Base-by-base conservation (phyloP, 2,888 invertebrate species). In the Melipona beecheii region DNA sequence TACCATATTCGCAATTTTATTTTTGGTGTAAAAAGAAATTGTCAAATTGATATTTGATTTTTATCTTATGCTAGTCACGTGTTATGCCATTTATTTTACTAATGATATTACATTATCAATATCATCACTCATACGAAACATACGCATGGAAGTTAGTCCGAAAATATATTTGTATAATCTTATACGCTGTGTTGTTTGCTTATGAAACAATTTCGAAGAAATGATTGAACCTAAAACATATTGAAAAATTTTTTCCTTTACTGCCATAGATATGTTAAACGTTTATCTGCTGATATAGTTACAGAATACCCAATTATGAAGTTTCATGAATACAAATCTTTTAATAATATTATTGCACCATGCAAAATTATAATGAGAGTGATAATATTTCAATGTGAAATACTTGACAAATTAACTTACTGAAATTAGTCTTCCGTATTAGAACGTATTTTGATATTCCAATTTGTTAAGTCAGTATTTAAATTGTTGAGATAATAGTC, bases 401-500 rank as follows among this genome's bases (percentile, higher is more conserved):
- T 69, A 81, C 80, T 83, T 81, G 72, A 62, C 54, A 49, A 86
- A 87, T 66, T 75, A 89, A 87, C 76, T 83, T 83, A 85, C 84
- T 90, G 87, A 88, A 85, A 86, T 92, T 91, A 90, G 92, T 92
- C 92, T 92, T 92, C 91, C 92, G 85, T 87, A 87, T 90, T 91
- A 90, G 85, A 78, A 74, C 66, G 74, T 85, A 84, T 85, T 81
- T 81, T 77, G 77, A 68, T 89, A 83, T 80, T 83, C 83, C 71
- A 71, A 81, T 88, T 83, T 68, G 58, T 85, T 81, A 81, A 74
- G 65, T 65, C 85, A 80, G 73, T 85, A 81, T 64, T 85, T 56
- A 71, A 85, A 81, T 85, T 75, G 66, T 85, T 84, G 85, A 68
- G 52, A 50, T 77, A 43, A 43, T 43, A 68, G 54, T 78, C 73